These are phyloP conservation scores for Leiothrix lutea DNA, from an alignment of 2,113 vertebrate species.

Conservation along the genomic window DNA sequence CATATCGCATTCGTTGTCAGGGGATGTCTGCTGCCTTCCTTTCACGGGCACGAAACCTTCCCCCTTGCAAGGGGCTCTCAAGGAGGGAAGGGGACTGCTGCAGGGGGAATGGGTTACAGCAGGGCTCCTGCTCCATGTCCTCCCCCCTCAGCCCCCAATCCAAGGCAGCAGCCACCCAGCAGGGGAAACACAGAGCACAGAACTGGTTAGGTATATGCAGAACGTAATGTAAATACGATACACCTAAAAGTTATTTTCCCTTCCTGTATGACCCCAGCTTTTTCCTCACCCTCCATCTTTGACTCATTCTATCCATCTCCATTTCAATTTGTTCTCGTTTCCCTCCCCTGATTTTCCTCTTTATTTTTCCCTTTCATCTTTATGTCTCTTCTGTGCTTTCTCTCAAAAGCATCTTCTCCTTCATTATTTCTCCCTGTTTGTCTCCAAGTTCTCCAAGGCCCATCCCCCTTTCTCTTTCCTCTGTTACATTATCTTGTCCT, in stretches of 20 bases:
- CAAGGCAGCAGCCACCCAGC: neutral
- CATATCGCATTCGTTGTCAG: neutral
- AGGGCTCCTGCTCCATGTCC: neutral
- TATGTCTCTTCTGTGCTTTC: conserved; percentile 7
- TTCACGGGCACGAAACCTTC: neutral
- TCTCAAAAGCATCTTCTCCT: conserved; percentile 43
- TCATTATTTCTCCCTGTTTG: conserved; percentile 22
- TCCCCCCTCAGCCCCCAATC: neutral
- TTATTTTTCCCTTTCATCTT: conserved; percentile 58
- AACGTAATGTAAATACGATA: neutral
- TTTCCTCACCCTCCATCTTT: conserved; percentile 40
- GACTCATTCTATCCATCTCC: conserved; percentile 63
- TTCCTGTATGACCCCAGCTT: neutral
- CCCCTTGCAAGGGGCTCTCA: neutral
- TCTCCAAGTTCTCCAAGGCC: neutral
- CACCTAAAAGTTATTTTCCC: conserved; percentile 16
- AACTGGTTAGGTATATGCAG: neutral
- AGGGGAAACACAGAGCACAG: neutral
- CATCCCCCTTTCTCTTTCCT: neutral
- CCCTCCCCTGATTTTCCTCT: neutral
- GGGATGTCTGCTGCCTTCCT: neutral
- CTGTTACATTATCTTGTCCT: neutral
- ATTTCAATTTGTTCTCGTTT: conserved; percentile 46
- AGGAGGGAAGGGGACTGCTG: neutral
- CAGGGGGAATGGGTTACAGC: accelerated